phyloP scores from a whole-genome alignment of 2,113 vertebrate species.

The crab-eating macaque (Macaca fascicularis) region DNA sequence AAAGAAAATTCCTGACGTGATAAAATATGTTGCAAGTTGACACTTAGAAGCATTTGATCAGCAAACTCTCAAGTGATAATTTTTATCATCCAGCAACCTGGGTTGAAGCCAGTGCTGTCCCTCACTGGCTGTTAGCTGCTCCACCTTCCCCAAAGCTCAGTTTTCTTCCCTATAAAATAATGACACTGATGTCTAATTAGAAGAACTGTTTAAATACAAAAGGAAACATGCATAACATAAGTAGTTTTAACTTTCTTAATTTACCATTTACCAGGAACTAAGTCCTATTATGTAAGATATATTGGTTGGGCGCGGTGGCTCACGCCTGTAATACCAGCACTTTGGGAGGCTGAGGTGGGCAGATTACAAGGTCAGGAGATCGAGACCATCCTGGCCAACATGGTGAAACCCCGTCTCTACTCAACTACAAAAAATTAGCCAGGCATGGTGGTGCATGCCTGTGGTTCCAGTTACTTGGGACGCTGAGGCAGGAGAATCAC shows the following conservation, averaged over 20 bases:
- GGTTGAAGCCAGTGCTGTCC: neutral
- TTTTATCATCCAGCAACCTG: neutral
- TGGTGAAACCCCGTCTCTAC: no score
- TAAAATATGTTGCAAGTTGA: conserved; percentile 32
- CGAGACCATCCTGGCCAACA: no score
- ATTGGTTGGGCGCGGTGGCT: neutral
- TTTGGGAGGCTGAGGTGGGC: no score
- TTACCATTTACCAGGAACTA: neutral
- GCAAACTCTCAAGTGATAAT: neutral
- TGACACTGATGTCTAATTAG: neutral
- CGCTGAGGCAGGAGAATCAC: no score
- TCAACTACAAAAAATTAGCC: no score
- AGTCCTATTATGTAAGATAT: neutral
- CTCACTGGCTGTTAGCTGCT: neutral
- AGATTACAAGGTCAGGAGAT: no score
- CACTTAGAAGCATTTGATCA: conserved; percentile 33
- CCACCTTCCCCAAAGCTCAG: neutral
- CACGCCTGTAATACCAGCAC: no score
- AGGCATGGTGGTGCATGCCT: no score
- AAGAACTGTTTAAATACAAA: neutral
- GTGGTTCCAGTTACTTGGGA: no score
- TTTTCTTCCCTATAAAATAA: neutral
- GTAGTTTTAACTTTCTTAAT: neutral
- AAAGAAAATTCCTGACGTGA: neutral
- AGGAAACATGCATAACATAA: neutral